Evolutionary conservation across 2,113 vertebrate species (phyloP), one percentile per base, ranked within the genome.

Genomic region (Paradoxurus hermaphroditus): DNA sequence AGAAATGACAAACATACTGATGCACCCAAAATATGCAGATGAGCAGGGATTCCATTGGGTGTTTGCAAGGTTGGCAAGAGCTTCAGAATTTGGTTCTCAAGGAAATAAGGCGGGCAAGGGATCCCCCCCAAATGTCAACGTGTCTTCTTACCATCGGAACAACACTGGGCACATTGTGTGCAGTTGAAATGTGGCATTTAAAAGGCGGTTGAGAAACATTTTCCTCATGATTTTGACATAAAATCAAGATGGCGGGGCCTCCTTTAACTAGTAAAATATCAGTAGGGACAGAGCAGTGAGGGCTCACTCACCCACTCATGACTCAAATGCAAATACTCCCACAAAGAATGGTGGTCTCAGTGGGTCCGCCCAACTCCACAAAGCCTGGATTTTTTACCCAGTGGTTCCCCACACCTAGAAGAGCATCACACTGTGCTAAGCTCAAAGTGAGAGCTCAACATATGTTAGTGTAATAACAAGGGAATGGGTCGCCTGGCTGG

Each of bases 1-100:
- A 97, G 97, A 98, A 72, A 97, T 96, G 97, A 97, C 92, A 98
- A 98, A 97, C 97, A 98, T 39, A 65, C 62, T 31, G 96, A 96
- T 70, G 97, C n/a, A 86, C 95, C 95, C 86, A 81, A 97, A 97
- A 98, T 97, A 97, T 79, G 87, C 96, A 92, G 19, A 53, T 62
- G 56, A 93, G 90, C 72, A 87, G 92, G 97, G 97, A 98, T 97
- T 96, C 95, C 97, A 96, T 46, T 91, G 92, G 95, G 85, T 39
- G 36, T 81, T 25, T 44, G 67, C 23, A 86, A 90, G 70, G 92
- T 88, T 96, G 95, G 92, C 95, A 97, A 96, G 89, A 67, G 44
- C 87, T 87, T 92, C 72, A 46, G 82, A 81, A 67, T 83, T 88
- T 25, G 65, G 59, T 96, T 95, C 95, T 97, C 96, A 96, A 98